Conservation (phyloP, 1,140 invertebrate species). For the Mercenaria mercenaria region DNA sequence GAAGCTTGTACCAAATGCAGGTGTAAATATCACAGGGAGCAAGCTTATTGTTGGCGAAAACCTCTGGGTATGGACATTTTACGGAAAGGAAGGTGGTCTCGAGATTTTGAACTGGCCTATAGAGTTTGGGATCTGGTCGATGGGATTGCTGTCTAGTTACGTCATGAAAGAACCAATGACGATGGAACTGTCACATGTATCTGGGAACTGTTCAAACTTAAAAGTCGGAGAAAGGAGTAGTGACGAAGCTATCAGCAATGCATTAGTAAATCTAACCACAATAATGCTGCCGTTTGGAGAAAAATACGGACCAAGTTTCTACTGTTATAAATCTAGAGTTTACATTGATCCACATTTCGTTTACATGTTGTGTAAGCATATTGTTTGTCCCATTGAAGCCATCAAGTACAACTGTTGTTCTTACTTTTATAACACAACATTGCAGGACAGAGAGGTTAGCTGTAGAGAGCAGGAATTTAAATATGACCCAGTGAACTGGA, state of each 20-base stretch:
- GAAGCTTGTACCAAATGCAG: not conserved
- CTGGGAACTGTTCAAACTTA: slow-evolving; percentile 59
- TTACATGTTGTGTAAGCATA: slow-evolving; percentile 52
- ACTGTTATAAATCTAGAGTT: slow-evolving; percentile 30
- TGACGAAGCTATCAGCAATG: slow-evolving; percentile 27
- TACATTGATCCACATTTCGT: slow-evolving; percentile 20
- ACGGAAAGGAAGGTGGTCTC: slow-evolving; percentile 52
- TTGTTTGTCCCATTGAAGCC: slow-evolving; percentile 53
- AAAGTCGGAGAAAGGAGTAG: slow-evolving; percentile 1
- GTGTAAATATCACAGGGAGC: not conserved
- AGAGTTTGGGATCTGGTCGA: slow-evolving; percentile 61
- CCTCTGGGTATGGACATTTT: slow-evolving; percentile 60
- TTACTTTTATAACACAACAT: slow-evolving; percentile 16
- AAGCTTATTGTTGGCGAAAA: slow-evolving; percentile 1
- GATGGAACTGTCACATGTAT: not conserved
- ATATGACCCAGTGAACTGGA: slow-evolving; percentile 51
- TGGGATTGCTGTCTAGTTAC: slow-evolving; percentile 32
- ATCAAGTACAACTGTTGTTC: slow-evolving; percentile 38
- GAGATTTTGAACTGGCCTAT: slow-evolving; percentile 49
- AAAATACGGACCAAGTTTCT: slow-evolving; percentile 58
- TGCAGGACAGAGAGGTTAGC: not conserved
- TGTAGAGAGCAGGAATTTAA: slow-evolving; percentile 17
- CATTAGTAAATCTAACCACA: not conserved
- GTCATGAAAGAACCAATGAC: slow-evolving; percentile 8
- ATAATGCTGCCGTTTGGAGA: slow-evolving; percentile 30